Evolutionary conservation across 2,888 invertebrate genomes (phyloP), one percentile per base, ranked within the genome.

Genomic region (Eremobia ochroleuca): DNA sequence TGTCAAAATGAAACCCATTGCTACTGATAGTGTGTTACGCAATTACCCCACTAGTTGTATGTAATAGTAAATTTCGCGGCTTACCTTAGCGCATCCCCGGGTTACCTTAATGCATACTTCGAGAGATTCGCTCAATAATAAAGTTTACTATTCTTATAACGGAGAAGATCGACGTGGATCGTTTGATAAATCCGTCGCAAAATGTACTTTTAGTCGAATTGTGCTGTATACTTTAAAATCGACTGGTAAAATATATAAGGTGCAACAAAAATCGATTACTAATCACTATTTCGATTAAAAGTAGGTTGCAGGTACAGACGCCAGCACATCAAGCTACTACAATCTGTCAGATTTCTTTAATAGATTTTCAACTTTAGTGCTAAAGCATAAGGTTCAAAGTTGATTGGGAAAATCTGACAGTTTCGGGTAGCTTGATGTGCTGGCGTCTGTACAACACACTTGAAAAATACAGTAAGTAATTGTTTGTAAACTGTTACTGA

Each of bases 131-230:
- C 21, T 49, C 21, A 67, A 66, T n/a, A 40, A 37, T n/a, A 67
- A 59, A 6, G 15, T 34, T 49, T 67, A 18, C 1, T 52, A 40
- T 34, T 21, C 11, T 31, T 67, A 8, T 76, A 59, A 61, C 13
- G 40, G 11, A 28, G 3, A 28, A 11, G 1, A 28, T 66, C 5
- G 11, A 21, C 28, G 18, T n/a, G n/a, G 11, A 34, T 34, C 18
- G 34, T 52, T 68, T 68, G 31, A 5, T 34, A 52, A 52, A 49
- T 52, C 25, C 25, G 31, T 34, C 4, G 28, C 4, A 40, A 25
- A 25, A 18, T 70, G 4, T 34, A 21, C 34, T 46, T 70, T 66
- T 76, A 55, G 11, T 76, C 49, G 58, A 68, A 64, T 81, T 71
- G 2, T 58, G 46, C 15, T 58, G 34, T 15, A 43, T 28, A 25